These are phyloP conservation scores for human DNA, from an alignment of 2,113 vertebrate genomes.

Conservation along the genomic window GRCh38 chr7:1292001-1292500, in stretches of 20 bases:
- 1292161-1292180: background rate
- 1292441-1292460: background rate
- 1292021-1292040: background rate
- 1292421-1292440: fast-evolving
- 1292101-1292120: background rate
- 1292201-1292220: background rate
- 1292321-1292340: too few species aligned
- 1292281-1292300: background rate
- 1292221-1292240: background rate
- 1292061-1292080: background rate
- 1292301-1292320: background rate
- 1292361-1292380: too few species aligned
- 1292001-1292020: fast-evolving
- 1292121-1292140: fast-evolving
- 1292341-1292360: fast-evolving
- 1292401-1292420: background rate
- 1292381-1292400: background rate
- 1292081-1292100: background rate
- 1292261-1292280: fast-evolving
- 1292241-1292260: fast-evolving
- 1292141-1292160: too few species aligned
- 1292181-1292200: background rate
- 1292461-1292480: background rate
- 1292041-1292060: background rate
- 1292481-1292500: background rate